phyloP scores from a whole-genome alignment of 2,113 vertebrate species.

The Kryptolebias marmoratus region DNA sequence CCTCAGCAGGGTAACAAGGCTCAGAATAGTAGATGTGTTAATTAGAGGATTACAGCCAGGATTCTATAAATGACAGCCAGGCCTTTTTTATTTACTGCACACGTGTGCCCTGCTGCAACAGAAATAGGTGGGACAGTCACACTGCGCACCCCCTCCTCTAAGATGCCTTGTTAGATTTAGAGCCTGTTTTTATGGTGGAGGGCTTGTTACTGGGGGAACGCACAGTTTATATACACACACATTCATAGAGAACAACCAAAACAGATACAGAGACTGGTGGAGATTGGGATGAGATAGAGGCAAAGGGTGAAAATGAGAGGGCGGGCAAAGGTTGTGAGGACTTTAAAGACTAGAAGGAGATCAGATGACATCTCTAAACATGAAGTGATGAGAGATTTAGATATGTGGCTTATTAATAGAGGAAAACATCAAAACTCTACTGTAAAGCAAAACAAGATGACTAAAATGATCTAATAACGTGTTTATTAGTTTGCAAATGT shows the following conservation, averaged over 20 bases:
- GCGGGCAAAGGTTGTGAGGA: conserved; percentile 30
- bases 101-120: conserved; percentile 58
- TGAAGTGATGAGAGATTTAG: background rate
- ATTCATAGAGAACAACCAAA: conserved; percentile 28
- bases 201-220: conserved; percentile 61
- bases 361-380: background rate
- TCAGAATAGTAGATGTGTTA: conserved; percentile 76
- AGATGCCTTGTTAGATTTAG: conserved; percentile 59
- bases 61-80: conserved; percentile 64
- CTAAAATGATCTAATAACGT: no score
- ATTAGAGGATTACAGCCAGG: conserved; percentile 73
- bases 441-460: background rate
- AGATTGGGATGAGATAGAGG: conserved; percentile 40
- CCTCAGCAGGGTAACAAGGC: conserved; percentile 66
- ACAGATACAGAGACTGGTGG: conserved; percentile 28
- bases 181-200: conserved; percentile 55
- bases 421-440: background rate
- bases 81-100: conserved; percentile 68
- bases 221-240: conserved; percentile 52
- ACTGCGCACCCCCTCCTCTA: conserved; percentile 21
- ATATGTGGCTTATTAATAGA: background rate
- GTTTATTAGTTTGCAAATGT: no score
- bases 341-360: conserved; percentile 5
- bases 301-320: conserved; percentile 25
- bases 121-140: conserved; percentile 69